Evolutionary conservation across 2,888 invertebrate species (phyloP), one percentile per base, ranked within the genome.

Genomic region (Oscheius myriophilus): DNA sequence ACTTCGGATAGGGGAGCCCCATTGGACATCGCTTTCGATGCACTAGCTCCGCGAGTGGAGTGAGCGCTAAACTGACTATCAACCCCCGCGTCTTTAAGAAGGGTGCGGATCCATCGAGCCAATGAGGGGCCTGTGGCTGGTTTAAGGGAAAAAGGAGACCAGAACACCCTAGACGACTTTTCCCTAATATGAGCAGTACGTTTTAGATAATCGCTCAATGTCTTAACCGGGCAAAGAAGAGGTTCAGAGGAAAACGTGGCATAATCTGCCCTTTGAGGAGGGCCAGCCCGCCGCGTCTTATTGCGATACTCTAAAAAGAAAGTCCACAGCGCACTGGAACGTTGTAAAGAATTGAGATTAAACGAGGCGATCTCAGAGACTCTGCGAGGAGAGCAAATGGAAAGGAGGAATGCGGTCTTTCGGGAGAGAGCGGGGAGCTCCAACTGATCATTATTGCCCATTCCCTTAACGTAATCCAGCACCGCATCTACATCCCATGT

Each of bases 401-500:
- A 23, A 2, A 66, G 41, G 12, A 66, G 55, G 12, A 49, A 33
- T 18, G 14, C 18, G 3, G 18, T 14, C 46, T 66, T 66, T 43
- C 46, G 18, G 2, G 66, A 43, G 21, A 66, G 57, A 4, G 12
- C 2, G 14, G 26, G 33, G 2, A 66, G 57, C 1, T 39, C 43
- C n/a, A 66, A 33, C 3, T 43, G 25, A 23, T 49, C 18, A 4
- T 54, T 53, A 3, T 43, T 9, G 6, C 49, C 57, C 57, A 45
- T 55, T 33, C 21, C 6, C 12, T 18, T 23, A 7, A 66, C 2
- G 9, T 25, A 16, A 6, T 11, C 12, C 12, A 57, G 39, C 2
- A 66, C 67, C 33, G 9, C 11, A 6, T 21, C 23, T 2, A 55
- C 67, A 21, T 69, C 68, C 68, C 69, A 69, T 11, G 53, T 58